Base-by-base conservation (phyloP, 2,797 vertebrate species). In the Margarornis squamiger region DNA sequence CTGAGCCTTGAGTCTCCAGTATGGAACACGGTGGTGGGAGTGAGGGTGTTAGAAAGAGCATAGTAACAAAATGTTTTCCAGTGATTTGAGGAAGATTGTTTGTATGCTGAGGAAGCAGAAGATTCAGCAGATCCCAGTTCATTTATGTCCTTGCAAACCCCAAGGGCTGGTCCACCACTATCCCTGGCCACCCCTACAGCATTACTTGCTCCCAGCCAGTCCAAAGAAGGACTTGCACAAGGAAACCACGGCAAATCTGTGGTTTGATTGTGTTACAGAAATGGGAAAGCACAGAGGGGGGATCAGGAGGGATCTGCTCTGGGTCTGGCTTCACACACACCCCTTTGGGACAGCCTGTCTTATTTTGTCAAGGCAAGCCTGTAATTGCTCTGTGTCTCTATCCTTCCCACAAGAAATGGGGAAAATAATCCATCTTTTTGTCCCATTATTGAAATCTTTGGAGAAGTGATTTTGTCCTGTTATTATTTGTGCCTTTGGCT, bases 31-130 rank as follows among this genome's bases (percentile, higher is more conserved):
- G 27, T 2, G 30, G 34, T 45, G 49, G 36, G 23, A 58, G 11
- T 0, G 0, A 71, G 65, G 24, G 32, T 51, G 57, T 8, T 3
- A 0, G 45, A 1, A 67, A 55, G 11, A 45, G 17, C 3, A 34
- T 0, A 21, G 15, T 39, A 52, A 32, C 57, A 26, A 74, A 74
- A 22, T 45, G 20, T 22, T 22, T 46, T 17, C 24, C 39, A 13
- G 32, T 8, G 74, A 23, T 70, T 79, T 79, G 12, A 20, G 65
- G 71, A 52, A 29, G 10, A 7, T 51, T n/a, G 29, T 67, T 67
- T 38, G 24, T 18, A 8, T 5, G 34, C 32, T 68, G 39, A 12
- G 45, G 52, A 61, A 49, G 29, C 61, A 52, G 49, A 52, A 91
- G 30, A 0, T 27, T 41, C 78, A 27, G 34, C 34, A 71, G 72